Base-by-base conservation (phyloP, 1,140 invertebrate genomes). In the Hycleus cichorii region DNA sequence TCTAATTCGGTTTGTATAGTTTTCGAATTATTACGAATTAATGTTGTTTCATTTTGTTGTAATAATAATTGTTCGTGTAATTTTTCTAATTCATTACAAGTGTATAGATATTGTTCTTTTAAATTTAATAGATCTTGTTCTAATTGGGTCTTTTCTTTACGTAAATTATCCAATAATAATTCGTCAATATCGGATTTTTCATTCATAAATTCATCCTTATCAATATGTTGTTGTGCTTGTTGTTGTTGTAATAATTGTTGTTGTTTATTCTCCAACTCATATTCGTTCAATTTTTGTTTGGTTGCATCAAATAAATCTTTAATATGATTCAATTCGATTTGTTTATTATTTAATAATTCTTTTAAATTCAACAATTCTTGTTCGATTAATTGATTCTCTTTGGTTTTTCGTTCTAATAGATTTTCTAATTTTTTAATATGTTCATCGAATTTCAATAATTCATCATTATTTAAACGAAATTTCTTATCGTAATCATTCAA, bases 271-370 rank as follows among this genome's bases (percentile, higher is more conserved):
- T 7, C 39, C 39, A 39, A 39, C 11, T 42, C 11, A n/a, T 42
- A 11, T 69, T 87, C 85, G 49, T 77, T 74, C 55, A 83, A 81
- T 72, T 88, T 88, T 0, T 83, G 82, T 61, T 88, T 83, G 2
- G 91, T 90, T 72, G 89, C 88, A 57, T 93, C 90, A 1, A 94
- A 74, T 18, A 91, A 73, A 5, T 86, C 88, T 26, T 83, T 84
- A 49, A 91, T 76, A 46, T 89, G 80, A 62, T 82, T 82, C 1
- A 92, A 81, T 75, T 95, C 91, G 52, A 91, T 83, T 64, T 84
- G 80, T 4, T 82, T 74, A 47, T 82, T 80, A 2, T 79, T 80
- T 24, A 83, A 75, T 55, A 82, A 75, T 68, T 89, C 86, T 66
- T 84, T 84, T 32, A 87, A 81, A 61, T 83, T 80, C 2, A 78